Percentiles rank a stretch among this genome's conserved stretches.
Conservation (phyloP, 2,888 invertebrate genomes). For the Micoletzkya japonica region DNA sequence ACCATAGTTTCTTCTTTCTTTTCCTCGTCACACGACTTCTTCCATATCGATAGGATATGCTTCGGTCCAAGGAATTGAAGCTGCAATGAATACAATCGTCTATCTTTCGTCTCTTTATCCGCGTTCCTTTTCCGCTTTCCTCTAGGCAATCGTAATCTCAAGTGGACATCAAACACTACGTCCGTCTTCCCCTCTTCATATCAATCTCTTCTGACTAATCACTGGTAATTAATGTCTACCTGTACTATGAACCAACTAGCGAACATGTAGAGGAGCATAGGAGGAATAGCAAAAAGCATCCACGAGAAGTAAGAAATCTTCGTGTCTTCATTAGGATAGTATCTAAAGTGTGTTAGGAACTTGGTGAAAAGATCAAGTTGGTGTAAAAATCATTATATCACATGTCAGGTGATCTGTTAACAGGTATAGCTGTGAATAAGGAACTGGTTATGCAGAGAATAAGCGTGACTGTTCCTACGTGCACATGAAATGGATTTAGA, state of each 20-base stretch:
- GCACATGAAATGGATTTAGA: background rate
- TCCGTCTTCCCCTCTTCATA: background rate
- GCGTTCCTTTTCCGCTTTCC: background rate
- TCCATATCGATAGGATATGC: constrained; percentile 40
- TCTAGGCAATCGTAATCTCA: too few relatives aligned
- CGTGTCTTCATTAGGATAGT: constrained; percentile 43
- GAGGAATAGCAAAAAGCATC: constrained; percentile 53
- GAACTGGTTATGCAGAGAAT: too few relatives aligned
- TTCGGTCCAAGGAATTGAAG: constrained; percentile 44
- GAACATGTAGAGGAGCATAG: constrained; percentile 52
- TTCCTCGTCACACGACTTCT: constrained; percentile 38
- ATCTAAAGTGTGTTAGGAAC: constrained; percentile 35
- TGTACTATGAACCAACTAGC: constrained; percentile 50
- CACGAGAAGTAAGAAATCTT: constrained; percentile 48
- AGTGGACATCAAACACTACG: constrained; percentile 3
- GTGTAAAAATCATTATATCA: too few relatives aligned
- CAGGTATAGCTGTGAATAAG: too few relatives aligned
- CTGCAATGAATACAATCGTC: constrained; percentile 18
- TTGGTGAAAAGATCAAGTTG: too few relatives aligned
- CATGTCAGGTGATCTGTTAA: too few relatives aligned
- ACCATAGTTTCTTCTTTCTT: constrained; percentile 38
- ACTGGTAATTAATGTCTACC: constrained; percentile 12
- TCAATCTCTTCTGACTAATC: background rate
- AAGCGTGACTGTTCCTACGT: background rate
- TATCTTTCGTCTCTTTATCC: background rate